phyloP scores from a whole-genome alignment of 2,888 invertebrate species.

The Microctonus aethiopoides region DNA sequence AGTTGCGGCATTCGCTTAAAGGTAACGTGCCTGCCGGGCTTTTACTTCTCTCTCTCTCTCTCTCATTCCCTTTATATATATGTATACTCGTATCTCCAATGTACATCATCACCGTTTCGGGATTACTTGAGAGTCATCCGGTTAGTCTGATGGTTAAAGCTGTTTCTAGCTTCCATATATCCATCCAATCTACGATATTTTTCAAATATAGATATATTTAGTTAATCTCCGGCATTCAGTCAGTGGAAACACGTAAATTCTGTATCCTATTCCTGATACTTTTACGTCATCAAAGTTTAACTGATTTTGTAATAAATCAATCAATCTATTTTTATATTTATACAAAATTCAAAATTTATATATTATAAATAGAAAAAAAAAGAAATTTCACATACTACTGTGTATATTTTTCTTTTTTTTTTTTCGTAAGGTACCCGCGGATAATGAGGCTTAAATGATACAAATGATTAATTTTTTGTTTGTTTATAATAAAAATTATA shows the following conservation, averaged over 20 bases:
- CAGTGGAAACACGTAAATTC: not conserved
- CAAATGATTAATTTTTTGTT: too few relatives aligned
- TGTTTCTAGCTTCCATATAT: constrained; percentile 12
- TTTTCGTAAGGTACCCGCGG: too few relatives aligned
- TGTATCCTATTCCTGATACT: not conserved
- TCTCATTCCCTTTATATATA: constrained; percentile 7
- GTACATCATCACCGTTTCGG: constrained; percentile 41
- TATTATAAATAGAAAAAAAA: too few relatives aligned
- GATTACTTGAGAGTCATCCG: constrained; percentile 42
- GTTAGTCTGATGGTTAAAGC: constrained; percentile 41
- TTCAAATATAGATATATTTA: not conserved
- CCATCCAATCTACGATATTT: not conserved
- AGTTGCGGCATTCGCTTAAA: constrained; percentile 39
- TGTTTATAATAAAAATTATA: too few relatives aligned
- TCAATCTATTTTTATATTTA: too few relatives aligned
- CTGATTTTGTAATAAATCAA: not conserved
- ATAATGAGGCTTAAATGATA: too few relatives aligned
- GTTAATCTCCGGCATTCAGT: not conserved
- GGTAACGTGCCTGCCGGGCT: constrained; percentile 31
- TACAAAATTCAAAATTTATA: too few relatives aligned
- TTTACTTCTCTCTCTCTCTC: too few relatives aligned
- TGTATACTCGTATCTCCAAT: constrained; percentile 21
- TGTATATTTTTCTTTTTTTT: too few relatives aligned
- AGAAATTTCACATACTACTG: too few relatives aligned
- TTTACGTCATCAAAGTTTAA: not conserved